phyloP scores from a whole-genome alignment of 2,797 vertebrate species.

The Pempheris klunzingeri region DNA sequence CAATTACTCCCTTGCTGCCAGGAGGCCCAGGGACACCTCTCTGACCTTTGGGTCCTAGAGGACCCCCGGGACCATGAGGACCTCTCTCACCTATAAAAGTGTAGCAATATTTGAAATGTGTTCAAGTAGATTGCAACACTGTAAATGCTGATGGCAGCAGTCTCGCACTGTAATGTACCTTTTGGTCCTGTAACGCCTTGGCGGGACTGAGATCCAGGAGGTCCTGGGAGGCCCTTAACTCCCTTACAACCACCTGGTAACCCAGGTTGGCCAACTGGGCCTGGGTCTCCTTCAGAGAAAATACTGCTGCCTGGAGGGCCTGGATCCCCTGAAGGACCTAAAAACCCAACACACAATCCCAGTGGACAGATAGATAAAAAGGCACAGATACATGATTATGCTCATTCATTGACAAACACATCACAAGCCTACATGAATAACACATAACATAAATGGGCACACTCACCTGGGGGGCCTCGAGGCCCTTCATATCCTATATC shows the following conservation, averaged over 20 bases:
- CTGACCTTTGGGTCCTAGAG: slow-evolving; percentile 59
- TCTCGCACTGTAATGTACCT: slow-evolving; percentile 47
- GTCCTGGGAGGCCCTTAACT: slow-evolving; percentile 56
- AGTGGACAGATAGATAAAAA: slow-evolving; percentile 2
- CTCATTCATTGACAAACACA: not conserved
- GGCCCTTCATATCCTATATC: slow-evolving; percentile 63
- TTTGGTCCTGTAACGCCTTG: slow-evolving; percentile 42
- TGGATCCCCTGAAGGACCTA: slow-evolving; percentile 61
- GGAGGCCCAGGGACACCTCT: slow-evolving; percentile 53
- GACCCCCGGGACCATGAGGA: slow-evolving; percentile 46
- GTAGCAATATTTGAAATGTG: slow-evolving; percentile 18
- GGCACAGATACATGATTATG: no score
- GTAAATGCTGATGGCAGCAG: not conserved
- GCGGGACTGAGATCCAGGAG: slow-evolving; percentile 30
- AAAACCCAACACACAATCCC: not conserved
- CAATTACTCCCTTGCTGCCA: slow-evolving; percentile 64
- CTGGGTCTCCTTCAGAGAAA: slow-evolving; percentile 61
- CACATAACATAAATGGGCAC: slow-evolving; percentile 1
- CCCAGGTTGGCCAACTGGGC: slow-evolving; percentile 61
- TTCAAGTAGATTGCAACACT: not conserved
- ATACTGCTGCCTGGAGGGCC: slow-evolving; percentile 42
- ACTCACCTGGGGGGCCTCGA: slow-evolving; percentile 58
- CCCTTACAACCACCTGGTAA: slow-evolving; percentile 66
- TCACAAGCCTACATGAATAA: no score
- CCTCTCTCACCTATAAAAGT: slow-evolving; percentile 65